Evolutionary conservation across 2,888 invertebrate genomes (phyloP), one percentile per base, ranked within the genome.

Genomic region (Ormyrus thymus): DNA sequence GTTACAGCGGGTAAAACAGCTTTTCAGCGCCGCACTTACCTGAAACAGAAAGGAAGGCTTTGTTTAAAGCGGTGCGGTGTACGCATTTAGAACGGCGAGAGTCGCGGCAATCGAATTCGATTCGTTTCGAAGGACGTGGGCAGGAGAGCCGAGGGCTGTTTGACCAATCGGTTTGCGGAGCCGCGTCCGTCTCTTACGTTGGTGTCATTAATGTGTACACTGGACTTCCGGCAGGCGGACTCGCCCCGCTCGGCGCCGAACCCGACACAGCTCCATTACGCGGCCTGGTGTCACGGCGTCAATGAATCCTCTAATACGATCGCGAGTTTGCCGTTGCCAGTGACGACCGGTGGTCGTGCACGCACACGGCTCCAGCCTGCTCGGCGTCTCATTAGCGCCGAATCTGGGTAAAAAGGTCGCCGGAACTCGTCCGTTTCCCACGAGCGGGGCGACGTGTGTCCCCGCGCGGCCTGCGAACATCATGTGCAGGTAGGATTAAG

Each of bases 401-500:
- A 29, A 53, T 65, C 65, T 29, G 11, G 29, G 29, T 29, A 29
- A 29, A 29, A 29, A 29, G n/a, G n/a, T n/a, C n/a, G n/a, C n/a
- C 29, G 29, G 29, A 29, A 29, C 29, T 29, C 29, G 29, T 29
- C 4, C 29, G 4, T 29, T 29, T 29, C 29, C 29, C 29, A 29
- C 29, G 29, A 29, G 29, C 29, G 29, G 29, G 29, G 3, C 4
- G n/a, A 3, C 29, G 29, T 4, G 29, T 29, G 29, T 29, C 29
- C 15, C 59, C 10, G 15, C 6, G 29, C 86, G 43, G 5, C 45
- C 86, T 83, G 86, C 86, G 88, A 86, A 87, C 89, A 89, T 89
- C 89, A 86, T 87, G 86, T 87, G 89, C 89, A 90, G 89, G 89
- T 90, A 90, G 89, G 89, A 90, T 90, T 90, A 89, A 86, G 84